Conservation (phyloP, 2,888 invertebrate genomes). For the Pachydiplax longipennis region DNA sequence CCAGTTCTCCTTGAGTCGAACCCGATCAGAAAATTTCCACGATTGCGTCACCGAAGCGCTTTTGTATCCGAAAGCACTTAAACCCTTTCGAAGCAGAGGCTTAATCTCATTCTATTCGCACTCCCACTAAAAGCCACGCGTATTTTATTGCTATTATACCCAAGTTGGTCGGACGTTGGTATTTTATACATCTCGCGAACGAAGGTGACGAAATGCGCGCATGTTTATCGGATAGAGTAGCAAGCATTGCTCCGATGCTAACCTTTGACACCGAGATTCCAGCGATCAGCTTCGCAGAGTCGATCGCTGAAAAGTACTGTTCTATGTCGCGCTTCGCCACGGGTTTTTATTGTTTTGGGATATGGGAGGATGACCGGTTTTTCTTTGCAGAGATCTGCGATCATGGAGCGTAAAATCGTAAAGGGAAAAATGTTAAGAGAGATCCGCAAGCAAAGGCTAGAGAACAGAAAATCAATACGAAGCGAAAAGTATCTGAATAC, state of each 20-base stretch:
- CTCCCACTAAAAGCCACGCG: neutral
- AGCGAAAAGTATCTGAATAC: too few relatives aligned
- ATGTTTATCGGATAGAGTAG: neutral
- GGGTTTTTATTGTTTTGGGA: neutral
- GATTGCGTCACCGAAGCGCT: neutral
- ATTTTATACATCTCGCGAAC: neutral
- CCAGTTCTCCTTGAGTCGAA: neutral
- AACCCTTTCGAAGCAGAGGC: neutral
- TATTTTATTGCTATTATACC: conserved; percentile 5
- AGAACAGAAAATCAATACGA: too few relatives aligned
- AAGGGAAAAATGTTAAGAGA: too few relatives aligned
- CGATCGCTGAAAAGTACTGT: neutral
- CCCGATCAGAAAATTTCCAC: neutral
- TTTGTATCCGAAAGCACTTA: neutral
- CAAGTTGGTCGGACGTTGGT: neutral
- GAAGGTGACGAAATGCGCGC: neutral
- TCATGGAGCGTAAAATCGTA: too few relatives aligned
- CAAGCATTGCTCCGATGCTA: neutral
- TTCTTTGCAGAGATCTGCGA: neutral
- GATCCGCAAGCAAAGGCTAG: too few relatives aligned
- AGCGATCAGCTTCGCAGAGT: neutral
- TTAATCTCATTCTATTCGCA: neutral
- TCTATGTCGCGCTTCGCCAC: neutral
- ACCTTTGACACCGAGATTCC: conserved; percentile 20
- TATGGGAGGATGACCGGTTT: neutral